phyloP scores from a whole-genome alignment of 2,797 vertebrate genomes.

The Lutjanus argentimaculatus region DNA sequence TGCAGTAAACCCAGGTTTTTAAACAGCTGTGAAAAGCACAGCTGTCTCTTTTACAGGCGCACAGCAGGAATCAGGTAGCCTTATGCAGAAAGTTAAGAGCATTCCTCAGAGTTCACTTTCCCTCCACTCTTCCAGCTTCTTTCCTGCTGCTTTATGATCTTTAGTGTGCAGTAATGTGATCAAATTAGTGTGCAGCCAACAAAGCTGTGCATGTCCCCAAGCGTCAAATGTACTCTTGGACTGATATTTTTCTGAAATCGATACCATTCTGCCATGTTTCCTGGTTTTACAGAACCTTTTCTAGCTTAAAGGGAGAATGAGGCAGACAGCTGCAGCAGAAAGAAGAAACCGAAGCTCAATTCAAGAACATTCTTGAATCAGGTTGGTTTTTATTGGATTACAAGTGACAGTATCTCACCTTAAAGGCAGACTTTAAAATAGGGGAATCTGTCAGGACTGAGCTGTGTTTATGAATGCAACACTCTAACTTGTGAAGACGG shows the following conservation, averaged over 20 bases:
- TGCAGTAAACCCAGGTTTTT: conserved; percentile 49
- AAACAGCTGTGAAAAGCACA: conserved; percentile 46
- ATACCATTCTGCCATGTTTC: conserved; percentile 8
- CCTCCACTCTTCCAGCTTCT: conserved; percentile 26
- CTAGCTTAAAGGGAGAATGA: not conserved
- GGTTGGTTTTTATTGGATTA: conserved; percentile 43
- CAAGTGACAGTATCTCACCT: conserved; percentile 19
- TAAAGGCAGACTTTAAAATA: not conserved
- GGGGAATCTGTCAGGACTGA: not conserved
- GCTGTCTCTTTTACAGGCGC: conserved; percentile 57
- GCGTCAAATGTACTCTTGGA: not conserved
- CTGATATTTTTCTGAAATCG: not conserved
- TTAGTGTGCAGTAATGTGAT: conserved; percentile 35
- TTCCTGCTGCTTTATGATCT: conserved; percentile 33
- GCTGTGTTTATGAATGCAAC: not conserved
- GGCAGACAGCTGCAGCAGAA: conserved; percentile 12
- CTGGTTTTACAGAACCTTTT: conserved; percentile 15
- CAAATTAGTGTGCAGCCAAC: conserved; percentile 19
- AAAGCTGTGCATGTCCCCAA: conserved; percentile 5
- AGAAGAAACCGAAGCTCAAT: conserved; percentile 12
- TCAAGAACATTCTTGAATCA: conserved; percentile 31
- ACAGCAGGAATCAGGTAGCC: conserved; percentile 55
- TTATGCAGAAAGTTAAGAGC: conserved; percentile 38
- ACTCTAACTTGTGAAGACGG: not conserved
- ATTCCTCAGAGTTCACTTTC: conserved; percentile 60